Conservation (phyloP, 2,797 vertebrate species). For the Lycodopsis pacificus region DNA sequence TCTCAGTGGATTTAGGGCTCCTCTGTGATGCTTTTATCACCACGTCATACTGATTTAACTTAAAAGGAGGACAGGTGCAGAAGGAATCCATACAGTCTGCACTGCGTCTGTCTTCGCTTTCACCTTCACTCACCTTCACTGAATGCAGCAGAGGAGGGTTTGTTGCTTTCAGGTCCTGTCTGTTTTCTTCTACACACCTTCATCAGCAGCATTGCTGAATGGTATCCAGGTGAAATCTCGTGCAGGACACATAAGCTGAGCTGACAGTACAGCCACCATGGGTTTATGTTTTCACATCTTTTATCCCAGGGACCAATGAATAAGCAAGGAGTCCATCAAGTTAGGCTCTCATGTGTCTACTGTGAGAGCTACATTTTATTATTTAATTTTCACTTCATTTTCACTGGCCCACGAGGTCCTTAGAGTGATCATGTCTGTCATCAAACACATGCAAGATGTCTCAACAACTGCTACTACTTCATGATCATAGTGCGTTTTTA, state of each 20-base stretch:
- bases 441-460: neutral
- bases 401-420: neutral
- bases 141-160: constrained; percentile 23
- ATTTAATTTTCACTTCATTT: neutral
- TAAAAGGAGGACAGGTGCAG: constrained; percentile 62
- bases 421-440: neutral
- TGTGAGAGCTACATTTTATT: constrained; percentile 1
- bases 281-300: constrained; percentile 1
- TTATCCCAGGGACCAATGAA: neutral
- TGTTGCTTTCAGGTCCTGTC: constrained; percentile 26
- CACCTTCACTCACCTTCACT: constrained; percentile 24
- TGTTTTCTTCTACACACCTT: constrained; percentile 57
- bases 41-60: constrained; percentile 35
- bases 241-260: constrained; percentile 37
- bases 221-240: constrained; percentile 42
- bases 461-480: neutral
- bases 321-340: neutral
- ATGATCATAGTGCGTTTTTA: neutral
- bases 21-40: constrained; percentile 41
- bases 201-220: constrained; percentile 27
- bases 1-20: constrained; percentile 47
- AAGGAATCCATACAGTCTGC: constrained; percentile 55
- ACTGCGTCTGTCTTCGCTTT: constrained; percentile 50
- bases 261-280: neutral
- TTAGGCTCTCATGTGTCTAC: neutral